Evolutionary conservation across 2,113 vertebrate species (phyloP).

Genomic region (Tricholaema leucomelas): DNA sequence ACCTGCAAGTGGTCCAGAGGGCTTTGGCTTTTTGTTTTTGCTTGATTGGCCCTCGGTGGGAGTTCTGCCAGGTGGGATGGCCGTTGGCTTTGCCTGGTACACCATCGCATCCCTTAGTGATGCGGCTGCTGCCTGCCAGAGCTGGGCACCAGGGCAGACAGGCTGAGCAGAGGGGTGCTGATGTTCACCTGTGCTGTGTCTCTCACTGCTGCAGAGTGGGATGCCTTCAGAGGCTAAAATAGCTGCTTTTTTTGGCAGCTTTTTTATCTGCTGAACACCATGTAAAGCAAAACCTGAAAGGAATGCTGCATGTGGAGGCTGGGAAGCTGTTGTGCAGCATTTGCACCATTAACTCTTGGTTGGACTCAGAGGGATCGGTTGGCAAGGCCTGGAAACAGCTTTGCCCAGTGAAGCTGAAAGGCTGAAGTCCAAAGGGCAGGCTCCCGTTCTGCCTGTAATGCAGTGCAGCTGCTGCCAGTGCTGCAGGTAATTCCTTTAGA

Average conservation of each 20-base stretch:
- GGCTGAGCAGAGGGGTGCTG: not conserved
- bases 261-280: conserved; percentile 22
- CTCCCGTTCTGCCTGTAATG: not conserved
- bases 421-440: conserved; percentile 24
- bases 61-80: not conserved
- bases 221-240: not conserved
- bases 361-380: not conserved
- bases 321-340: not conserved
- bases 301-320: not conserved
- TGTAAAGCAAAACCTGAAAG: not conserved
- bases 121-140: not conserved
- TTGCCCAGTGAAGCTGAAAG: not conserved
- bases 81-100: not conserved
- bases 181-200: not conserved
- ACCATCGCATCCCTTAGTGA: not conserved
- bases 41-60: not conserved
- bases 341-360: not conserved
- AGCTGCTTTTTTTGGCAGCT: conserved; percentile 11
- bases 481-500: conserved; percentile 32
- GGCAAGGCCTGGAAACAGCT: not conserved
- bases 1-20: not conserved
- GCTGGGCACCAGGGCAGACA: not conserved
- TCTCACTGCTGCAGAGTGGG: not conserved
- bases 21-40: not conserved
- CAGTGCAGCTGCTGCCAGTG: conserved; percentile 23